A percentile compares a stretch with the other conserved stretches of the same genome.
Evolutionary conservation across 2,113 vertebrate genomes (phyloP).

Genomic region (Gobio gobio): DNA sequence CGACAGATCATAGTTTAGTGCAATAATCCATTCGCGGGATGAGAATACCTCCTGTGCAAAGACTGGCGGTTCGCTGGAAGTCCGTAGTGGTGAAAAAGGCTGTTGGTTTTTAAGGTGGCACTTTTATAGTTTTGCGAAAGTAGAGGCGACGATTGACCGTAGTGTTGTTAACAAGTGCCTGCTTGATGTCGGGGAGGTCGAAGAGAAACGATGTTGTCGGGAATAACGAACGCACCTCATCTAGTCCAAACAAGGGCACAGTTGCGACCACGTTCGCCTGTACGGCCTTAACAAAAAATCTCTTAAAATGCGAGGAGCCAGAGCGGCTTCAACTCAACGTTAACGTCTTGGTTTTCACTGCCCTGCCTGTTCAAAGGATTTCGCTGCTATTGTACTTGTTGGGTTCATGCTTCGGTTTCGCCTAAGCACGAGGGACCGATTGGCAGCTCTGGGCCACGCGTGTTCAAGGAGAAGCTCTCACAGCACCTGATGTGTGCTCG

Average conservation of each 20-base stretch:
- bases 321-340: not conserved
- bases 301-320: conserved; percentile 5
- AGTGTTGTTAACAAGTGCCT: conserved; percentile 77
- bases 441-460: conserved; percentile 53
- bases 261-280: not conserved
- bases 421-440: conserved; percentile 51
- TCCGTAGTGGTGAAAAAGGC: not conserved
- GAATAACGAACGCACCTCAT: not conserved
- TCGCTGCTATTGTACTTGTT: conserved; percentile 61
- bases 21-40: conserved; percentile 87
- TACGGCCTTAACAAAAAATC: conserved; percentile 21
- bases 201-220: not conserved
- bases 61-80: conserved; percentile 39
- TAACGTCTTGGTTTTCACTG: conserved; percentile 12
- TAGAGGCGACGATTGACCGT: conserved; percentile 45
- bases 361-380: conserved; percentile 48
- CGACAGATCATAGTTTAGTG: conserved; percentile 84
- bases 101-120: conserved; percentile 35
- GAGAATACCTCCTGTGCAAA: conserved; percentile 66
- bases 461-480: not conserved
- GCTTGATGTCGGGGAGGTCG: conserved; percentile 58
- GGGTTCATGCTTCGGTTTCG: conserved; percentile 41
- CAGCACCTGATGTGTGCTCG: not conserved
- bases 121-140: conserved; percentile 50
- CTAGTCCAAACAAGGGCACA: not conserved